Evolutionary conservation across 2,888 invertebrate genomes (phyloP).

Genomic region (Charanyca ferruginea): DNA sequence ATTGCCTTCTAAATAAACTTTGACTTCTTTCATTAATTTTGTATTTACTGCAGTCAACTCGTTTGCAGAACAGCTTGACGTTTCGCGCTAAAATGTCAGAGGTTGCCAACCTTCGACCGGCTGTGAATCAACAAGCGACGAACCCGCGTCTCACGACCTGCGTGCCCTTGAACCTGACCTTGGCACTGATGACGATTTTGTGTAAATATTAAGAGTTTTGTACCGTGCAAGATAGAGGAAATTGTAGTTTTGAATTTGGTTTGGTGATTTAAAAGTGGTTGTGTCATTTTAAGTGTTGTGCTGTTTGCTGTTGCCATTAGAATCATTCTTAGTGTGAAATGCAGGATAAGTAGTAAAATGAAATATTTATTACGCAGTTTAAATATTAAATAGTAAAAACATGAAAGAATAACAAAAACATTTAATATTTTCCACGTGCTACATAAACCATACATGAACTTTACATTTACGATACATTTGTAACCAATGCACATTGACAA

Average conservation of each 20-base stretch:
- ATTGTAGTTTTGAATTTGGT: constrained; percentile 2
- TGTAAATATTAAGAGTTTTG: constrained; percentile 53
- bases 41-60: constrained; percentile 41
- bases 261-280: constrained; percentile 10
- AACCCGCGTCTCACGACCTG: constrained; percentile 83
- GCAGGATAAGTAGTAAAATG: too few species aligned
- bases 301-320: not conserved
- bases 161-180: constrained; percentile 68
- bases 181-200: constrained; percentile 66
- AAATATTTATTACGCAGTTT: too few species aligned
- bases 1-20: constrained; percentile 14
- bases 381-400: too few species aligned
- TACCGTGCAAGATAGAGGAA: constrained; percentile 4
- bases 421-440: too few species aligned
- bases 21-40: constrained; percentile 39
- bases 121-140: constrained; percentile 79
- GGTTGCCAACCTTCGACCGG: constrained; percentile 82
- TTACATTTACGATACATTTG: constrained; percentile 23
- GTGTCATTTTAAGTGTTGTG: not conserved
- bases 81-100: constrained; percentile 77
- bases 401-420: too few species aligned
- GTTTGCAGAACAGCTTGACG: constrained; percentile 54
- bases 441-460: constrained; percentile 17
- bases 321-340: too few species aligned
- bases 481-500: constrained; percentile 45